Percentiles rank a stretch among this genome's conserved stretches.
Evolutionary conservation across 2,797 vertebrate species (phyloP).

Genomic region (Girardinus metallicus): DNA sequence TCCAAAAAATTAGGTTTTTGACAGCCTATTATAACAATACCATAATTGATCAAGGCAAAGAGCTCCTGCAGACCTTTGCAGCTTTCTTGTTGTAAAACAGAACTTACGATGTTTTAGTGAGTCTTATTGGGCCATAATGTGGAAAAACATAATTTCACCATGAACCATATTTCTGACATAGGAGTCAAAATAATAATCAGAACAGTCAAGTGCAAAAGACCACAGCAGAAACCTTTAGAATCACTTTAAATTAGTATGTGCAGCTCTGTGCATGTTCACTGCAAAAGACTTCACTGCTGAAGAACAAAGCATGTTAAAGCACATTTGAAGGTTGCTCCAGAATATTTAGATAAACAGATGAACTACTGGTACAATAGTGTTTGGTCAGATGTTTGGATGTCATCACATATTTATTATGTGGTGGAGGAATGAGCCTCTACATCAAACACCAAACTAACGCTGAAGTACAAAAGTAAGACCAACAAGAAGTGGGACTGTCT

Average conservation of each 20-base stretch:
- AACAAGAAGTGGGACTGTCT: background rate
- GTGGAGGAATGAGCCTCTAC: too few relatives aligned
- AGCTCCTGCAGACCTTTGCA: background rate
- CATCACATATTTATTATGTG: background rate
- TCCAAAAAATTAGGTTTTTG: too few relatives aligned
- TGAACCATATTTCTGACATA: background rate
- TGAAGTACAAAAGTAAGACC: background rate
- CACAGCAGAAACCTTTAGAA: background rate
- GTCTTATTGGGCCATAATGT: background rate
- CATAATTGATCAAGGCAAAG: background rate
- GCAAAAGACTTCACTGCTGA: background rate
- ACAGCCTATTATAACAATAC: background rate
- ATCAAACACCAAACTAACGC: background rate
- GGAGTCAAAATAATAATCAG: background rate
- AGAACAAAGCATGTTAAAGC: background rate
- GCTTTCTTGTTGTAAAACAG: background rate
- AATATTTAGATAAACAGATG: background rate
- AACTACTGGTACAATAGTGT: background rate
- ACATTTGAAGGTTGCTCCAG: background rate
- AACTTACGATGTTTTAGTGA: background rate
- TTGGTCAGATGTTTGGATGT: background rate
- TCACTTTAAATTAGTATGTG: background rate
- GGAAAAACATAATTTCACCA: background rate
- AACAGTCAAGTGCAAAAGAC: background rate
- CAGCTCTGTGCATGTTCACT: background rate